A percentile compares a stretch with the other conserved stretches of the same genome.
Conservation (phyloP, 1,140 invertebrate species). For the Ooceraea biroi region DNA sequence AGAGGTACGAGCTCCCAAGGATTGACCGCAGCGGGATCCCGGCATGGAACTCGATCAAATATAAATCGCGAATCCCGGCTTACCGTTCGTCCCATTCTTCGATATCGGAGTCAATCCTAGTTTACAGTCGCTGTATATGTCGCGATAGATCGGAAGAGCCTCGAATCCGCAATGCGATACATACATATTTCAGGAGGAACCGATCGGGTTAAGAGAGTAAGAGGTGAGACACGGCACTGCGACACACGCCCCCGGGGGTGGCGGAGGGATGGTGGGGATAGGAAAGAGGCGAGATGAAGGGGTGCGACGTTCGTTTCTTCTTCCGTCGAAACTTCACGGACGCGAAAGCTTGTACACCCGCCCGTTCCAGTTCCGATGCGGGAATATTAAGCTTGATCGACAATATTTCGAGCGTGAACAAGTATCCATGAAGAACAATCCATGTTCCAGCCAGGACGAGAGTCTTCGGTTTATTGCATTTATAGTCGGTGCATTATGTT, state of each 20-base stretch:
- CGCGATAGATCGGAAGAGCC: conserved; percentile 60
- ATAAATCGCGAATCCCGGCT: conserved; percentile 74
- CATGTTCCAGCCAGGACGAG: conserved; percentile 10
- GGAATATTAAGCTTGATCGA: conserved; percentile 47
- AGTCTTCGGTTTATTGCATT: conserved; percentile 38
- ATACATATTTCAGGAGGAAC: conserved; percentile 70
- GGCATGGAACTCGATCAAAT: conserved; percentile 72
- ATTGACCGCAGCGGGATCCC: conserved; percentile 70
- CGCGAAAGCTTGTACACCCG: conserved; percentile 1
- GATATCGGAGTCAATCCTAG: conserved; percentile 73
- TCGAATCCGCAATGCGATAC: conserved; percentile 65
- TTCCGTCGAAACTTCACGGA: conserved; percentile 26
- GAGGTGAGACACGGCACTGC: background rate
- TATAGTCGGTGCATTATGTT: conserved; percentile 21
- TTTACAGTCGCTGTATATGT: conserved; percentile 71
- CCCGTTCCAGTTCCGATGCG: background rate
- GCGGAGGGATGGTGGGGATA: background rate
- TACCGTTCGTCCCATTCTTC: conserved; percentile 71
- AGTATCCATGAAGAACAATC: conserved; percentile 40
- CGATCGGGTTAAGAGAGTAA: background rate
- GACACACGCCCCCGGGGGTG: background rate
- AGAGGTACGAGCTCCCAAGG: conserved; percentile 46
- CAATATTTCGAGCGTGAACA: conserved; percentile 52
- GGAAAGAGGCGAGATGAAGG: background rate
- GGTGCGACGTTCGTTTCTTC: conserved; percentile 17